Evolutionary conservation across 2,888 invertebrate species (phyloP), one percentile per base, ranked within the genome.

Genomic region (Zygothrica quintamaculata): DNA sequence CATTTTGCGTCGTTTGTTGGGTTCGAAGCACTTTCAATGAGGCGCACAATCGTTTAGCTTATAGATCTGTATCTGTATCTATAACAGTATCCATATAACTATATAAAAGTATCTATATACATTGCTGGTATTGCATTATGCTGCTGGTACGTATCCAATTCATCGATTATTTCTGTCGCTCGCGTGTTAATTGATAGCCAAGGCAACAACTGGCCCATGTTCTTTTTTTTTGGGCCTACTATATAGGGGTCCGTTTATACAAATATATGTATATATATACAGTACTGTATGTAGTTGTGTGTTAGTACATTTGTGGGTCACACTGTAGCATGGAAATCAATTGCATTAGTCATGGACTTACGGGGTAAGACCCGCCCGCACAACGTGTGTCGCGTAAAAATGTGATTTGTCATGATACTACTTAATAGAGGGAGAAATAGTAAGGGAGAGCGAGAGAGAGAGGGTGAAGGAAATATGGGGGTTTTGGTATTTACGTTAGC

Each of bases 1-100:
- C 57, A 65, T 43, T 74, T 74, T 70, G 75, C 73, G 73, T 74
- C 75, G 75, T 72, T 74, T 65, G 47, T 36, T 40, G 85, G 66
- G 81, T 81, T 86, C 87, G 77, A 70, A 80, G 82, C 78, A 84
- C 84, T 78, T 72, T 87, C 76, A 84, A 84, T 78, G 84, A 75
- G 81, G 71, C 81, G 78, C 75, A 68, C 84, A 82, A 80, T 70
- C 76, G 77, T 80, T 62, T 40, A 47, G 58, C 51, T 62, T 50
- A 53, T 51, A 42, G 47, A 44, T 48, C 26, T 42, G 22, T 67
- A 47, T 16, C 36, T 34, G 36, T 68, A 25, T 44, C 43, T 34
- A 36, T 64, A 22, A 39, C 42, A 40, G 37, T 69, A 47, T 56
- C 36, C 65, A 11, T 52, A 43, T 62, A 46, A 58, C 29, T 71